Conservation (phyloP, 2,113 vertebrate genomes). For the Platanista minor region DNA sequence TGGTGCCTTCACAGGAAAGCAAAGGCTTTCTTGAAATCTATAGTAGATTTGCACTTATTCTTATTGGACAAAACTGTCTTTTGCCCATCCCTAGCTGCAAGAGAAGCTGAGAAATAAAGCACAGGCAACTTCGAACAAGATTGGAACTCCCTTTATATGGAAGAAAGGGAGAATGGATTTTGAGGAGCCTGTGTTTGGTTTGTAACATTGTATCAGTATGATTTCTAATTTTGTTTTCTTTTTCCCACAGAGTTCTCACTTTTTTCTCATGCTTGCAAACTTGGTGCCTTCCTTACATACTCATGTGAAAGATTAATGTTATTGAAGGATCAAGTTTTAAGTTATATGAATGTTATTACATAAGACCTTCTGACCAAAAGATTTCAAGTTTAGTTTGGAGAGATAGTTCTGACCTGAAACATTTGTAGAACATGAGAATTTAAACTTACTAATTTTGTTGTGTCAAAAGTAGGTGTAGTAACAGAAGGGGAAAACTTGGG, state of each 20-base stretch:
- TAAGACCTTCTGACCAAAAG: neutral
- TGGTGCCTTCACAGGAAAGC: neutral
- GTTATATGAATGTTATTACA: neutral
- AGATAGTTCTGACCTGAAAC: neutral
- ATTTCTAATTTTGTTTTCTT: neutral
- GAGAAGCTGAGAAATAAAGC: neutral
- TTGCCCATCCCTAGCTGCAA: neutral
- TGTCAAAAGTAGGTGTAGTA: neutral
- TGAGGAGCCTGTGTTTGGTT: neutral
- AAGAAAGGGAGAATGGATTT: neutral
- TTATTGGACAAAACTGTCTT: neutral
- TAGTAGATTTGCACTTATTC: neutral
- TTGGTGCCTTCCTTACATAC: neutral
- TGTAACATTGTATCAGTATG: neutral
- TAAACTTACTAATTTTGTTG: neutral
- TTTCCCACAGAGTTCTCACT: too few relatives aligned
- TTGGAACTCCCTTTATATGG: neutral
- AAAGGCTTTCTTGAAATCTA: neutral
- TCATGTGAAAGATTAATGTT: neutral
- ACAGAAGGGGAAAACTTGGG: neutral
- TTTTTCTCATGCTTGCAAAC: neutral
- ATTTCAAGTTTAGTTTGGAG: neutral
- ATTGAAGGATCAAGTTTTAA: neutral
- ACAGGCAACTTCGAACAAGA: neutral
- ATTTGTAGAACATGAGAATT: neutral